Evolutionary conservation across 37 sponge, comb jelly and placozoan genomes (phyloP), one percentile per base, ranked within the genome.

Genomic region (Amphimedon queenslandica): DNA sequence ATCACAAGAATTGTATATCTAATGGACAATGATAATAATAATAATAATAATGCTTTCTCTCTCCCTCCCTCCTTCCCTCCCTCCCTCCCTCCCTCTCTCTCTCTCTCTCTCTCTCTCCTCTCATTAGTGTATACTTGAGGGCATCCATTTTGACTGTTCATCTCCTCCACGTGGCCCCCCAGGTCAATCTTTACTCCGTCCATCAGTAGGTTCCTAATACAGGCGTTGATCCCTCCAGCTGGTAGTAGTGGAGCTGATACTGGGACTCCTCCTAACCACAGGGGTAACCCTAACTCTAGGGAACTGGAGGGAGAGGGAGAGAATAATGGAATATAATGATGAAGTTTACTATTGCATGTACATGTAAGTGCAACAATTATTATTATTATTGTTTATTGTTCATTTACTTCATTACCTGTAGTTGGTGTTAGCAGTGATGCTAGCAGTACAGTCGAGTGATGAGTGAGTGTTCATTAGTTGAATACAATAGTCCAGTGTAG

Each of bases 221-320:
- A 86, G n/a, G 64, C 80, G 29, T 78, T 61, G 58, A 86, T 69
- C 27, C 80, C 80, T 1, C 24, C 36, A 58, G 74, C 40, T 8
- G 41, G 71, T 31, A 42, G 63, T 35, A 3, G 16, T 25, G 35
- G 13, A 21, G 64, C 40, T 23, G 29, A 24, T 47, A 23, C 30
- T 40, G 86, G 86, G 24, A 69, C 80, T 36, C 86, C 86, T 3
- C 86, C 86, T 8, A 86, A 4, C 86, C 86, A 86, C 53, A 86
- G 80, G 40, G 86, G 86, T 36, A 86, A 70, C 25, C 86, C 86
- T 60, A 86, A 75, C 51, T 86, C 76, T 1, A 86, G 75, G n/a
- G 47, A 79, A 25, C 86, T 79, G 74, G 30, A 58, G 20, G 1
- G 20, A 56, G n/a, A n/a, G n/a, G n/a, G n/a, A n/a, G n/a, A n/a